Base-by-base conservation (phyloP, 2,113 vertebrate genomes). In the Hucho hucho region DNA sequence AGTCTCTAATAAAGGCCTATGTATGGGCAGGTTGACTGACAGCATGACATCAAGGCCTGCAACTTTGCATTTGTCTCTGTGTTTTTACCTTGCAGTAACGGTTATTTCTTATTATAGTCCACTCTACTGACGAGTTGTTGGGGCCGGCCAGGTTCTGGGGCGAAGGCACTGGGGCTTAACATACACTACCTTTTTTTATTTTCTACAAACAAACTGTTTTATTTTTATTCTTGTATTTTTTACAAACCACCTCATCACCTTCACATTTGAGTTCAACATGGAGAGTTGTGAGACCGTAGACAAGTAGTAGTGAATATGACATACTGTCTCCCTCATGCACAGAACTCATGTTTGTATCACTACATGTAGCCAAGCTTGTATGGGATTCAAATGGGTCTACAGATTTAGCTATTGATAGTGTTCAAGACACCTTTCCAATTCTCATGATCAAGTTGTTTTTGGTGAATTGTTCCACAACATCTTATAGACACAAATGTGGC, bases 341-440 rank as follows among this genome's bases (percentile, higher is more conserved):
- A 69, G 14, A 46, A 24, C 32, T 14, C 12, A 46, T 69, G n/a
- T 65, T 43, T 70, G 2, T 69, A 28, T 18, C 66, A 43, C 43
- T 65, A 74, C 67, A 63, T 64, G 59, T 76, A 67, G 46, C 63
- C 73, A 76, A 71, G 73, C 76, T 81, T 79, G 81, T 59, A 65
- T n/a, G 71, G 69, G 71, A 43, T 77, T 64, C 70, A 68, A 58
- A 22, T 59, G 73, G 69, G 65, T 75, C 37, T 24, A 22, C 20
- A 46, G 6, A 46, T 18, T 43, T 18, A 16, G 14, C 14, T 16
- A 53, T 53, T 53, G 49, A 18, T 0, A 16, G 3, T 53, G 49
- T 53, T 18, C 6, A n/a, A 28, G 64, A 22, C 26, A 29, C 25
- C 16, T 14, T 66, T 69, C 20, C 4, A 4, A 46, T 69, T 46